These are phyloP conservation scores for Ailuropoda melanoleuca DNA, from an alignment of 2,113 vertebrate genomes.

Conservation along the genomic window DNA sequence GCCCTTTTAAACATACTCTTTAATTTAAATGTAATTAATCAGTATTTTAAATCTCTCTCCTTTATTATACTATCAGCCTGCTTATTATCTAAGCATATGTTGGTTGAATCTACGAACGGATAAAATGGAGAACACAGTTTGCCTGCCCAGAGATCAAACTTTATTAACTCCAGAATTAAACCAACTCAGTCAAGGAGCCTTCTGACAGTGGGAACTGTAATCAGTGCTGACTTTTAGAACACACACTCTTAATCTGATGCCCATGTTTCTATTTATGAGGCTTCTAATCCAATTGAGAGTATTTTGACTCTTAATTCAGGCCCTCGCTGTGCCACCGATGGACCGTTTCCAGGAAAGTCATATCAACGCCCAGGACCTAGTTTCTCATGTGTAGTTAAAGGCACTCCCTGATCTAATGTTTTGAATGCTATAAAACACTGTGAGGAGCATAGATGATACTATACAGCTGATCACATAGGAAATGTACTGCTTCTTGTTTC, in stretches of 20 bases:
- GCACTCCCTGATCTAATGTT: background rate
- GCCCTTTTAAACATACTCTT: background rate
- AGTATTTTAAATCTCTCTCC: background rate
- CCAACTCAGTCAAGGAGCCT: background rate
- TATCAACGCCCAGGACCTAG: background rate
- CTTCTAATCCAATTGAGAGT: background rate
- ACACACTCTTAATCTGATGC: background rate
- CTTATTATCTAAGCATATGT: background rate
- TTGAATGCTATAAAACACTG: background rate
- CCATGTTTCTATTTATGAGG: background rate
- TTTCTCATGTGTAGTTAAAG: background rate
- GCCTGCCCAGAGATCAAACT: background rate
- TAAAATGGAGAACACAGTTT: background rate
- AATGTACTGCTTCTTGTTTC: background rate
- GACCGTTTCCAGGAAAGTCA: background rate
- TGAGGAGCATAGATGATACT: background rate
- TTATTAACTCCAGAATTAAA: background rate
- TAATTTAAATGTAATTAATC: constrained; percentile 10
- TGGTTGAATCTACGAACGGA: background rate
- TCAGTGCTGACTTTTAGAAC: background rate
- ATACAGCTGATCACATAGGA: background rate
- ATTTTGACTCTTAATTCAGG: constrained; percentile 28
- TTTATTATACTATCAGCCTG: background rate
- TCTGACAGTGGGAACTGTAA: background rate
- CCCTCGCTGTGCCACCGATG: background rate